Evolutionary conservation across 2,888 invertebrate species (phyloP).

Genomic region (Agrotis segetum): DNA sequence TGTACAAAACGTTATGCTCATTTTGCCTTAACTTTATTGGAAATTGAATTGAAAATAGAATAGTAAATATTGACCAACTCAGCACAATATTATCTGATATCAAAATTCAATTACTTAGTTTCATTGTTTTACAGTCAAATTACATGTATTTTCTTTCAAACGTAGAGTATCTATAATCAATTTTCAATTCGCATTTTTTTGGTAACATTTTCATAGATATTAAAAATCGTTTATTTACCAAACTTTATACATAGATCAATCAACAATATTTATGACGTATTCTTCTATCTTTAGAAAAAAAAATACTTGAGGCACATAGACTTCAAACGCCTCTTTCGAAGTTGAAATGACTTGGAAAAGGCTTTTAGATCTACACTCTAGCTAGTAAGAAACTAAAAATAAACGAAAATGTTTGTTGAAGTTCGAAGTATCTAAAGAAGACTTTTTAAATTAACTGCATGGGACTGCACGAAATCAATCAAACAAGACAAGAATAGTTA

Average conservation of each 20-base stretch:
- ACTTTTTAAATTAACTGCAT: no score
- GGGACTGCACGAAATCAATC: no score
- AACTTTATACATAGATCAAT: not conserved
- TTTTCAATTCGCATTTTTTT: not conserved
- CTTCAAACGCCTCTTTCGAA: no score
- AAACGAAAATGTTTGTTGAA: no score
- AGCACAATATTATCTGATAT: slow-evolving; percentile 17
- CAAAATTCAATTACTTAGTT: slow-evolving; percentile 27
- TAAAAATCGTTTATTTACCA: not conserved
- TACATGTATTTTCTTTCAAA: slow-evolving; percentile 5
- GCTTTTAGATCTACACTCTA: no score
- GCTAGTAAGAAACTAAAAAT: no score
- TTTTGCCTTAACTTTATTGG: not conserved
- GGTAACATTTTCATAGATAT: not conserved
- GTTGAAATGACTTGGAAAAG: no score
- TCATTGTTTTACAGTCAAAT: slow-evolving; percentile 5
- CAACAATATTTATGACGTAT: not conserved
- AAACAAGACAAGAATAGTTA: no score
- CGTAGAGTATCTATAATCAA: not conserved
- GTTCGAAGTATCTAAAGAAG: no score
- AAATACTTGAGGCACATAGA: no score
- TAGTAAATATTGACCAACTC: slow-evolving; percentile 3
- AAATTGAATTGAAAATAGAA: slow-evolving; percentile 8
- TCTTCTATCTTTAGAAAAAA: no score
- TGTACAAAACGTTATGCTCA: no score